Percentiles rank a stretch among this genome's conserved stretches.
These are phyloP conservation scores for Geophilus truncorum DNA, from an alignment of 2,888 invertebrate genomes.

Conservation along the genomic window DNA sequence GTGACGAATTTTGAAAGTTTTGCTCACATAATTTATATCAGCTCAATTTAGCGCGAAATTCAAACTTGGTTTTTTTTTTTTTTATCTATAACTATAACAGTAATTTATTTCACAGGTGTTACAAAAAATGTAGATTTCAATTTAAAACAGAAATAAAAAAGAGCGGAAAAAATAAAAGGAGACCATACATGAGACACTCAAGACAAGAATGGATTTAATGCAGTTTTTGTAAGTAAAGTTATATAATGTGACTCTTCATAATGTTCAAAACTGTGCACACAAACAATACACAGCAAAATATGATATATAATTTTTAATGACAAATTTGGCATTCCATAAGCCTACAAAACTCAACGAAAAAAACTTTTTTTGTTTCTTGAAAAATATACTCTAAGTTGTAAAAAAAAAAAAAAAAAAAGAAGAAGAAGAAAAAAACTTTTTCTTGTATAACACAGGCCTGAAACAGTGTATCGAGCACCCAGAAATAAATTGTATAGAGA, in stretches of 20 bases:
- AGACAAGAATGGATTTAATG: not conserved
- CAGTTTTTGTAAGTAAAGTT: too few species aligned
- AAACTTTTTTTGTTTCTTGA: not conserved
- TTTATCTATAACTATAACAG: too few species aligned
- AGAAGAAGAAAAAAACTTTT: too few species aligned
- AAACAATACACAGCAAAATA: not conserved
- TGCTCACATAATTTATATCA: too few species aligned
- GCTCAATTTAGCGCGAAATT: too few species aligned
- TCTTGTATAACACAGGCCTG: not conserved
- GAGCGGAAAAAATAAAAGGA: not conserved
- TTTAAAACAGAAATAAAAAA: not conserved
- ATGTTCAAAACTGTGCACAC: not conserved
- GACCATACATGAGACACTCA: not conserved
- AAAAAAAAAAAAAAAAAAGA: not conserved
- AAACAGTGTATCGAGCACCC: not conserved
- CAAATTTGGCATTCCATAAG: not conserved
- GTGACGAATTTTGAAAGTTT: too few species aligned
- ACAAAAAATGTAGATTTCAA: not conserved
- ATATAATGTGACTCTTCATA: too few species aligned
- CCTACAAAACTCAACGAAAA: not conserved
- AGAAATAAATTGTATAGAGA: not conserved
- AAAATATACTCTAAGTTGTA: not conserved
- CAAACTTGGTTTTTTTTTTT: too few species aligned
- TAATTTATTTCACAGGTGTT: not conserved
- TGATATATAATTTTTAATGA: not conserved